These are phyloP conservation scores for Pemphredon lugubris DNA, from an alignment of 2,888 invertebrate genomes.

Conservation along the genomic window DNA sequence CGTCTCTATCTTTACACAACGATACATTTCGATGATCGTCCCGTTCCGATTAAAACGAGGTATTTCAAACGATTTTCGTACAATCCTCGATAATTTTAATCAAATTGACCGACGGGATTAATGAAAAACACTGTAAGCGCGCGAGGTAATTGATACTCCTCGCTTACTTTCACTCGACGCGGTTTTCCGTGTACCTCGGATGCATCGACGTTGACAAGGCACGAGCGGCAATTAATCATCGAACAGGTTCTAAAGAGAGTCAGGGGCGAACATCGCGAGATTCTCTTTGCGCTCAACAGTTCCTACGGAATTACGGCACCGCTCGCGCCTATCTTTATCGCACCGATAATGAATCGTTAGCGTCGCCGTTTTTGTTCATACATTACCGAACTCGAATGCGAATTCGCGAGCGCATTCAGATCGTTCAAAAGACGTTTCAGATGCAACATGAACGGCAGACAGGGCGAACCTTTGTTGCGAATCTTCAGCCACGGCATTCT, in stretches of 20 bases:
- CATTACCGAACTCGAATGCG: constrained; percentile 24
- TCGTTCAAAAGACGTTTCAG: constrained; percentile 40
- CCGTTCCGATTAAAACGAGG: no score
- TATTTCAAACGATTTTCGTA: background rate
- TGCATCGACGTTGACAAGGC: constrained; percentile 61
- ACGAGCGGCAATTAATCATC: constrained; percentile 74
- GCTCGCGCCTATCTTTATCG: background rate
- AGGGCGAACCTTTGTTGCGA: constrained; percentile 42
- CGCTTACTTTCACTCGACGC: background rate
- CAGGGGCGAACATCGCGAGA: background rate
- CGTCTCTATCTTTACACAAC: no score
- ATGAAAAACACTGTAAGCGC: no score
- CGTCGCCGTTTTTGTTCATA: constrained; percentile 37
- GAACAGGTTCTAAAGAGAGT: background rate
- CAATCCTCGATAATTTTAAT: no score
- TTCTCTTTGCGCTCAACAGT: background rate
- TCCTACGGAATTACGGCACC: background rate
- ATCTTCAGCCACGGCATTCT: constrained; percentile 48
- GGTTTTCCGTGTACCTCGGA: constrained; percentile 36
- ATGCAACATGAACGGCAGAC: constrained; percentile 12
- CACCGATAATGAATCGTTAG: constrained; percentile 50
- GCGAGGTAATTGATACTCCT: background rate
- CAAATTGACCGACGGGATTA: no score
- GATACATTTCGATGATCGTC: no score
- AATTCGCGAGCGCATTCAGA: constrained; percentile 53